Base-by-base conservation (phyloP, 64 coral and sea anemone species). In the Cladopsammia gracilis region DNA sequence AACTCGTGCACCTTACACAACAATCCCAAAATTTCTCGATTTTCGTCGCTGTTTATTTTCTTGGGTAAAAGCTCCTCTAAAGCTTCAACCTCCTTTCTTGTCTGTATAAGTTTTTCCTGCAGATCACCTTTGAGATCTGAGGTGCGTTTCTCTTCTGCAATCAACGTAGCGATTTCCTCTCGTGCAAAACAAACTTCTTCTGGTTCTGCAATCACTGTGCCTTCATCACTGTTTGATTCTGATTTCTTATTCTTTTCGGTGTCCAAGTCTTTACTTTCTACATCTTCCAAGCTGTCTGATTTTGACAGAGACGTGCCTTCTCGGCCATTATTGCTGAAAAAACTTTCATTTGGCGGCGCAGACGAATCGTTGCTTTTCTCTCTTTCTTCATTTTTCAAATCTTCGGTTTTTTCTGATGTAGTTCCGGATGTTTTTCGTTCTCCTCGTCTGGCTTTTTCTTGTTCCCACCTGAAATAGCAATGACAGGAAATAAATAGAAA, bases 21-120 rank as follows among this genome's bases (percentile, higher is more conserved):
- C 7, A 98, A 68, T 15, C 96, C 92, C 25, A 98, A 71, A 71
- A 98, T 98, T 66, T 98, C 96, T 66, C 96, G 58, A 62, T 98
- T 93, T 50, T 98, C 96, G 46, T 98, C 96, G 53, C 91, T 94
- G 89, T 92, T 98, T 47, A 98, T 94, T 76, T 98, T 98, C 82
- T 90, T 87, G 1, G 96, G 96, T 20, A 98, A 34, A 25, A 94
- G 93, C 25, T 98, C 96, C 49, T 98, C 96, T 10, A 98, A 68
- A 45, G 89, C 73, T 77, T 98, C 96, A 46, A 98, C 92, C 48
- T 98, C 96, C 46, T 94, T 90, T 70, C 96, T 66, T 12, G 96
- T 98, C 70, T 98, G 92, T 53, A 71, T 83, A 53, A 98, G 84
- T n/a, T 94, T 94, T 62, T 59, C 90, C 58, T 98, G 96, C 14